phyloP scores from a whole-genome alignment of 2,797 vertebrate genomes.

The Pseudomugil tenellus region DNA sequence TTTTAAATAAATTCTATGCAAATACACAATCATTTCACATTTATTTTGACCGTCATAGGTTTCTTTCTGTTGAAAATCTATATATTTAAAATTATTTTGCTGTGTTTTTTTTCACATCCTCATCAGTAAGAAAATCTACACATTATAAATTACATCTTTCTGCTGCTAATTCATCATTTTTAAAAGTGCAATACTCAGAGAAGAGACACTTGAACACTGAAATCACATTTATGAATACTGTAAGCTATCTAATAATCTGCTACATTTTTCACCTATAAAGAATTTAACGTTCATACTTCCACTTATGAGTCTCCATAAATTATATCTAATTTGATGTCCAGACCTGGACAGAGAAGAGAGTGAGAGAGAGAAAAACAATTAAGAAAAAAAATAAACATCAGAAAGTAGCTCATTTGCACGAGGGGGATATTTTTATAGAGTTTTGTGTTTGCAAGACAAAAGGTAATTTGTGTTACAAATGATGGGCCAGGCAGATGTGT shows the following conservation, averaged over 20 bases:
- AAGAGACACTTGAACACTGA: background rate
- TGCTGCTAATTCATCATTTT: background rate
- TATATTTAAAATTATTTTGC: background rate
- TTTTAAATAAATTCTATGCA: background rate
- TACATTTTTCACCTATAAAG: background rate
- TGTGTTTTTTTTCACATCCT: background rate
- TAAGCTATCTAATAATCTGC: background rate
- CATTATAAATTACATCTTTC: background rate
- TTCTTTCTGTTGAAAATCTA: no score
- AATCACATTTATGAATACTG: background rate
- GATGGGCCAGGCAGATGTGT: background rate
- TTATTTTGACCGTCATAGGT: background rate
- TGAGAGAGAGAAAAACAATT: background rate
- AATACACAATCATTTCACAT: background rate
- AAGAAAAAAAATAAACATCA: no score
- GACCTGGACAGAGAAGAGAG: background rate
- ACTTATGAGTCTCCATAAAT: background rate
- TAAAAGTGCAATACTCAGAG: background rate
- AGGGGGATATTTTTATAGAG: background rate
- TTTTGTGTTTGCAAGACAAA: no score
- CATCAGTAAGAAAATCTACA: background rate
- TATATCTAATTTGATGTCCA: background rate
- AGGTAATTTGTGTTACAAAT: background rate
- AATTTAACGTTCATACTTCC: background rate
- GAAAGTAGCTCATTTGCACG: background rate